Conservation (phyloP, 2,113 vertebrate genomes). For the Cisticola juncidis region DNA sequence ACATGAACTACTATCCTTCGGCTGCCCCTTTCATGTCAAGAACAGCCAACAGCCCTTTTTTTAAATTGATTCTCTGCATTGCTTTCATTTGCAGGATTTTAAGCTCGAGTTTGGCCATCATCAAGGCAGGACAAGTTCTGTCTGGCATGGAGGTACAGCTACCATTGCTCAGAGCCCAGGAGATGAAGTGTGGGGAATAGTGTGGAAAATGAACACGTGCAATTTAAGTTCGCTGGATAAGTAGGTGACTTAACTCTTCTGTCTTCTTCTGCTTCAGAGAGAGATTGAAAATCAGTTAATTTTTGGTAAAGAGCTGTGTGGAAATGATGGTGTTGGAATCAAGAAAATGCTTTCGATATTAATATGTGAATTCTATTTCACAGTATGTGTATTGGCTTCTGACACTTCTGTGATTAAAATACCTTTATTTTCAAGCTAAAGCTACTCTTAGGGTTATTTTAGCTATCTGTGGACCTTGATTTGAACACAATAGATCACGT, state of each 20-base stretch:
- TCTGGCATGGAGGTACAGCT: constrained; percentile 90
- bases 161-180: constrained; percentile 83
- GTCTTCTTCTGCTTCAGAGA: neutral
- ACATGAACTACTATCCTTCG: neutral
- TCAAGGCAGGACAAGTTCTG: constrained; percentile 59
- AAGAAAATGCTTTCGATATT: neutral
- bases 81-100: constrained; percentile 81
- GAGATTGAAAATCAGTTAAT: neutral
- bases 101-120: constrained; percentile 84
- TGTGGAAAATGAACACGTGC: constrained; percentile 85
- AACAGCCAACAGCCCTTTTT: neutral
- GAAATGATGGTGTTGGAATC: neutral
- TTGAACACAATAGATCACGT: neutral
- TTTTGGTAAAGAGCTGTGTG: neutral
- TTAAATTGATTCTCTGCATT: constrained; percentile 6
- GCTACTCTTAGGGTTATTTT: neutral
- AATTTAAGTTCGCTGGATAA: constrained; percentile 81
- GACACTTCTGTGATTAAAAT: neutral
- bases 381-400: neutral
- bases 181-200: constrained; percentile 89
- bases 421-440: neutral
- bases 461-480: neutral
- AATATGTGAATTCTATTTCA: neutral
- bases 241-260: constrained; percentile 77
- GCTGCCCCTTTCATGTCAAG: neutral